Percentiles rank a stretch among this genome's conserved stretches.
Conservation (phyloP, 53 echinoderm and acorn worm species). For the Crossaster papposus region DNA sequence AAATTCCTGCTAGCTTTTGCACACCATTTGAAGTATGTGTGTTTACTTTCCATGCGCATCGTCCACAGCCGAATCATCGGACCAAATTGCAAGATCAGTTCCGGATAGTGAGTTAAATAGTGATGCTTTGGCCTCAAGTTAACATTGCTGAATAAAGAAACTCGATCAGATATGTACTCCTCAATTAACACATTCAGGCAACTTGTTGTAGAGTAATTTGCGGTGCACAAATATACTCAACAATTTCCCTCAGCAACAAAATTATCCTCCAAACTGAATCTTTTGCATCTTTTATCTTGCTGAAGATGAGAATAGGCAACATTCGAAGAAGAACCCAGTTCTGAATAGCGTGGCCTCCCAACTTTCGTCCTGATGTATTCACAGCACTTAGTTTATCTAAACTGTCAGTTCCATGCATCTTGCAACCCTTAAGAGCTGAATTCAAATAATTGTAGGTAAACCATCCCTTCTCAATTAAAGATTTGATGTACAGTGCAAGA, state of each 20-base stretch:
- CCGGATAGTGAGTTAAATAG: slow-evolving; percentile 51
- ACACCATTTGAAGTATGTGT: slow-evolving; percentile 54
- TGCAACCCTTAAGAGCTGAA: slow-evolving; percentile 38
- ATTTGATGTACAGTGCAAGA: slow-evolving; percentile 48
- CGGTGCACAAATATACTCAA: slow-evolving; percentile 69
- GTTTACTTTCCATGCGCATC: slow-evolving; percentile 63
- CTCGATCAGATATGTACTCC: slow-evolving; percentile 62
- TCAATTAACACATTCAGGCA: slow-evolving; percentile 66
- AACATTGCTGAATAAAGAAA: slow-evolving; percentile 45
- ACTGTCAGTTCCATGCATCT: slow-evolving; percentile 57
- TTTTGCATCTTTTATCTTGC: slow-evolving; percentile 38
- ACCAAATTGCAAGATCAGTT: slow-evolving; percentile 52
- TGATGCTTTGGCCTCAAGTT: slow-evolving; percentile 70
- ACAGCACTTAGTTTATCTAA: slow-evolving; percentile 37
- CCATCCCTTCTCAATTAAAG: slow-evolving; percentile 60
- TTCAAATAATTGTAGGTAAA: slow-evolving; percentile 69
- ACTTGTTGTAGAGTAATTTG: slow-evolving; percentile 42
- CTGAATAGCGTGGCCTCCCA: slow-evolving; percentile 75
- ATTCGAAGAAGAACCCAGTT: slow-evolving; percentile 70
- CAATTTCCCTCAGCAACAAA: slow-evolving; percentile 63
- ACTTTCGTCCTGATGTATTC: slow-evolving; percentile 43
- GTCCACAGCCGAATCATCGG: slow-evolving; percentile 60
- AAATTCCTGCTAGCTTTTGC: slow-evolving; percentile 50
- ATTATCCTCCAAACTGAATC: slow-evolving; percentile 71
- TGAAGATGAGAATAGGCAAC: slow-evolving; percentile 61